Evolutionary conservation across 2,888 invertebrate species (phyloP).

Genomic region (Eristalis arbustorum): DNA sequence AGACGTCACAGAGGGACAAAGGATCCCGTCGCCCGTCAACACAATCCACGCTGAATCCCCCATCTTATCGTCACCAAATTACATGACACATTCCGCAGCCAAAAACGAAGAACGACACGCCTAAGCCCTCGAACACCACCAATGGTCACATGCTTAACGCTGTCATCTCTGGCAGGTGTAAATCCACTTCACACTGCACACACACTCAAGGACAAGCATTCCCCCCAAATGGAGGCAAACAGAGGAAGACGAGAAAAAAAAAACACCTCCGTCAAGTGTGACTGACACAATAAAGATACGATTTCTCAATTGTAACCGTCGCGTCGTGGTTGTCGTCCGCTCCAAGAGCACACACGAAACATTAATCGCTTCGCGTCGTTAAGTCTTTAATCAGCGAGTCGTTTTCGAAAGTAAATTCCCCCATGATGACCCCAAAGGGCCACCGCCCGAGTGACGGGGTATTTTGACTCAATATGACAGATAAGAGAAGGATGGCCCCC

Average conservation of each 20-base stretch:
- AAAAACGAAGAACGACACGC: neutral
- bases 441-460: constrained; percentile 36
- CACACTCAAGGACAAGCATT: neutral
- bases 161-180: neutral
- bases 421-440: constrained; percentile 63
- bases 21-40: neutral
- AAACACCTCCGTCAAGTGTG: neutral
- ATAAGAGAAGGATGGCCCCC: constrained; percentile 41
- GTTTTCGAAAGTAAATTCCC: constrained; percentile 56
- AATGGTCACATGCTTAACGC: neutral
- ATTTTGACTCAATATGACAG: constrained; percentile 67
- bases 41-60: neutral
- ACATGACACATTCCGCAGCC: neutral
- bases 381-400: constrained; percentile 23
- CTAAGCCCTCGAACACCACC: neutral
- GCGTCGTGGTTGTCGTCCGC: neutral
- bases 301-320: neutral
- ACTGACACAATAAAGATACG: neutral
- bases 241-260: neutral
- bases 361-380: constrained; percentile 45
- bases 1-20: neutral
- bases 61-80: neutral
- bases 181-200: neutral
- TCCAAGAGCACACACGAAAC: neutral
- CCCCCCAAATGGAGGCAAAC: neutral